Evolutionary conservation across 1,140 invertebrate species (phyloP).

Genomic region (Nasonia vitripennis): DNA sequence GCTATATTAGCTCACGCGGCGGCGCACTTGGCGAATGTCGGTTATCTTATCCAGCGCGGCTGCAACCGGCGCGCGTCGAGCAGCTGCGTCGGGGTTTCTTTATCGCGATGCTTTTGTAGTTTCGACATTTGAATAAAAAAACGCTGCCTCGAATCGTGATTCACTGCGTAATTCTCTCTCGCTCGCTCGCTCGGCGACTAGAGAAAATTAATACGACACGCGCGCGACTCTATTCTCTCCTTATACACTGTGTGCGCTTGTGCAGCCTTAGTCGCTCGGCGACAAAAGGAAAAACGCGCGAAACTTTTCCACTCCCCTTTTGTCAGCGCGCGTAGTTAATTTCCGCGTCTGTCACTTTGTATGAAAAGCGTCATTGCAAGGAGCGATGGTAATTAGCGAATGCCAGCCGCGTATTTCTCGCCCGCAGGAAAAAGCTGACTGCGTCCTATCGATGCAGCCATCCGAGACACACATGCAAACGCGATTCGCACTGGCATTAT

Average conservation of each 20-base stretch:
- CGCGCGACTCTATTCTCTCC: not conserved
- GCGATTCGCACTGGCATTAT: not conserved
- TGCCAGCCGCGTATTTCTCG: slow-evolving; percentile 12
- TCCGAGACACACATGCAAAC: not conserved
- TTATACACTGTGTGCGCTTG: too few relatives aligned
- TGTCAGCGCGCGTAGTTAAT: not conserved
- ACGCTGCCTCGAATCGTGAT: not conserved
- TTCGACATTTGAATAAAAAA: slow-evolving; percentile 34
- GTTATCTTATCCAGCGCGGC: slow-evolving; percentile 24
- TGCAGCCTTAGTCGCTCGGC: not conserved
- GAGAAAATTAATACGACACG: not conserved
- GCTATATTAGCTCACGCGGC: slow-evolving; percentile 25
- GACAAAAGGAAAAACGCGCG: not conserved
- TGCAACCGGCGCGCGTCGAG: not conserved
- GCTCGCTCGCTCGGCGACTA: not conserved
- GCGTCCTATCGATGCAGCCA: not conserved
- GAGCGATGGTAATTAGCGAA: slow-evolving; percentile 33
- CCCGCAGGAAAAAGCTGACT: not conserved
- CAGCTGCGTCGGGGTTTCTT: slow-evolving; percentile 25
- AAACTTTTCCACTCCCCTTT: not conserved
- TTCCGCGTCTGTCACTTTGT: slow-evolving; percentile 25
- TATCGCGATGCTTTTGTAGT: slow-evolving; percentile 31
- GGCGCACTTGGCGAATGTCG: slow-evolving; percentile 16
- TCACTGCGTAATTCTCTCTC: not conserved
- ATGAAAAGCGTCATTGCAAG: slow-evolving; percentile 10